These are phyloP conservation scores for Enteromius anoplus DNA, from an alignment of 2,797 vertebrate genomes.

Conservation along the genomic window DNA sequence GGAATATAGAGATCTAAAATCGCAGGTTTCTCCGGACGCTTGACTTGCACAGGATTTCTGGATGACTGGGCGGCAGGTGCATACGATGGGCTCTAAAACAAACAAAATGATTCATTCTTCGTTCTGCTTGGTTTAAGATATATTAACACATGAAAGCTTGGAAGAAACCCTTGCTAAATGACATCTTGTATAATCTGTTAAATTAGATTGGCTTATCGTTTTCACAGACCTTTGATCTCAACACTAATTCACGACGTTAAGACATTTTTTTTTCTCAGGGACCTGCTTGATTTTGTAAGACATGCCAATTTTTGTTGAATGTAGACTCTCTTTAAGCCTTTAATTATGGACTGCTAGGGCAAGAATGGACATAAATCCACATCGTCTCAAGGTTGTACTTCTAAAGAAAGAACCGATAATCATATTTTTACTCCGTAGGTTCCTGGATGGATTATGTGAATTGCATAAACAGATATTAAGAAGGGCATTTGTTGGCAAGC, in stretches of 20 bases:
- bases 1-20: conserved; percentile 90
- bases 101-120: conserved; percentile 36
- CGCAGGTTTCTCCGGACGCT: conserved; percentile 80
- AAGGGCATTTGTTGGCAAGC: neutral
- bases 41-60: conserved; percentile 75
- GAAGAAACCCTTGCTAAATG: neutral
- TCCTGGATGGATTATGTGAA: conserved; percentile 28
- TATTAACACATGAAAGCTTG: neutral
- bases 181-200: neutral
- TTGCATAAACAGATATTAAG: conserved; percentile 24
- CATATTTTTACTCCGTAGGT: neutral
- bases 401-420: neutral
- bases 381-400: conserved; percentile 3
- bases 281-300: conserved; percentile 6
- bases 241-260: neutral
- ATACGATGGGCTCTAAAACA: conserved; percentile 73
- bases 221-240: conserved; percentile 18
- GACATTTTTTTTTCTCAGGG: conserved; percentile 7
- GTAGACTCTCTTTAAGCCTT: neutral
- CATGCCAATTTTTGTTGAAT: neutral
- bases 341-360: neutral
- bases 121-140: neutral
- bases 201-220: neutral
- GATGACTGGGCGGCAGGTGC: conserved; percentile 70
- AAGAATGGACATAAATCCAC: conserved; percentile 11